These are phyloP conservation scores for Glaucidium brasilianum DNA, from an alignment of 2,113 vertebrate species.

Conservation along the genomic window DNA sequence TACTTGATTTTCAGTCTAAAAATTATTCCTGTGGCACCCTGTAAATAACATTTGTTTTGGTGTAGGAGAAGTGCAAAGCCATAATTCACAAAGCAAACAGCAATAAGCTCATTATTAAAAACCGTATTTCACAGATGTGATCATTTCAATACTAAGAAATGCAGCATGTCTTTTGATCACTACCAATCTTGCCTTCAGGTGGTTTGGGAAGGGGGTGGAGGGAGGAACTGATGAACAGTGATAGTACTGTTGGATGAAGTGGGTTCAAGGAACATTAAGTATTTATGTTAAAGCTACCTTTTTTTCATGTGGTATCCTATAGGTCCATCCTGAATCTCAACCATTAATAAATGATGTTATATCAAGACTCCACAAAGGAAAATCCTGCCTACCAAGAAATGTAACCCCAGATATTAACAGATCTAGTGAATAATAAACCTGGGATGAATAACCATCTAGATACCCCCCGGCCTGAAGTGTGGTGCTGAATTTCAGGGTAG, in stretches of 20 bases:
- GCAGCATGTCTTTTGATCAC: constrained; percentile 13
- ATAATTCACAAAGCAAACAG: constrained; percentile 2
- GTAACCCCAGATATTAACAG: neutral
- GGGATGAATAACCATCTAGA: neutral
- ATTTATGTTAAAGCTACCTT: neutral
- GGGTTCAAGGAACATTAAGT: neutral
- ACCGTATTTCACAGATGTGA: constrained; percentile 4
- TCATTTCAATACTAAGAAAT: neutral
- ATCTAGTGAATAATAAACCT: neutral
- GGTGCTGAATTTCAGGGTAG: neutral
- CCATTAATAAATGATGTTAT: neutral
- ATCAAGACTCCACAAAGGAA: constrained; percentile 26
- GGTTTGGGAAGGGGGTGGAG: neutral
- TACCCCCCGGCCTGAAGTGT: neutral
- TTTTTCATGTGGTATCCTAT: constrained; percentile 38
- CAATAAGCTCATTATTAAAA: constrained; percentile 31
- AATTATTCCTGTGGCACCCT: neutral
- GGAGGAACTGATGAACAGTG: constrained; percentile 3
- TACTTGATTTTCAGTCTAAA: neutral
- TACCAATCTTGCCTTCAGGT: constrained; percentile 3
- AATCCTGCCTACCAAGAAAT: constrained; percentile 24
- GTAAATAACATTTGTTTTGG: constrained; percentile 7
- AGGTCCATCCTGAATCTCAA: neutral
- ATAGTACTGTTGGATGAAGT: neutral
- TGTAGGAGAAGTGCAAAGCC: neutral